Conservation (phyloP, 2,888 invertebrate genomes). For the Pammene aurita region DNA sequence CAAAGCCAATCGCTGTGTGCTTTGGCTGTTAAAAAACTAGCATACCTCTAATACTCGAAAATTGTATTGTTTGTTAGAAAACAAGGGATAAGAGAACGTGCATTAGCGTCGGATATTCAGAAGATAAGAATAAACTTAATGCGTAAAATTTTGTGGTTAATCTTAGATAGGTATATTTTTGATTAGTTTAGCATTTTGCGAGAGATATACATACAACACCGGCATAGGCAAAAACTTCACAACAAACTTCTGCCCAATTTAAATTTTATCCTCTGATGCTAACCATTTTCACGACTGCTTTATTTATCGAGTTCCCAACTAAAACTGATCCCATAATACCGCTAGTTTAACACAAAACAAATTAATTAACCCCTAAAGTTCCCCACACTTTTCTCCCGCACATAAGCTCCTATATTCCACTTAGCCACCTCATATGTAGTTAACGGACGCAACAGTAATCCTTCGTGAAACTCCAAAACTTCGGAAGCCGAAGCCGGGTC, state of each 20-base stretch:
- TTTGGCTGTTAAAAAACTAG: constrained; percentile 18
- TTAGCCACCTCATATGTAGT: constrained; percentile 52
- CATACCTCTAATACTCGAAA: constrained; percentile 9
- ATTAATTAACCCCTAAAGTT: constrained; percentile 35
- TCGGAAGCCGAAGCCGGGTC: constrained; percentile 53
- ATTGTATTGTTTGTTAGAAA: constrained; percentile 27
- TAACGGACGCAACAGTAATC: constrained; percentile 59
- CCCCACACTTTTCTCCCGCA: constrained; percentile 41
- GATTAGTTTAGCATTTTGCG: neutral
- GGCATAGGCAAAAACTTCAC: neutral
- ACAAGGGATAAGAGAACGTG: constrained; percentile 3
- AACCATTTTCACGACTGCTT: constrained; percentile 8
- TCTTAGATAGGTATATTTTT: neutral
- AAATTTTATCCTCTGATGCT: constrained; percentile 6
- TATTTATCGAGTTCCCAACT: constrained; percentile 20
- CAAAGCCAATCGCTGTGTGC: constrained; percentile 38
- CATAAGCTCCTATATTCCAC: constrained; percentile 49
- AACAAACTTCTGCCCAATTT: neutral
- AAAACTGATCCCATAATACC: constrained; percentile 29
- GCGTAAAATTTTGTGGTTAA: neutral
- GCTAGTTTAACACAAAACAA: constrained; percentile 23
- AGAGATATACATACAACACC: neutral
- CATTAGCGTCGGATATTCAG: neutral
- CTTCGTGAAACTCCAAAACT: constrained; percentile 57
- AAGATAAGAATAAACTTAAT: neutral